phyloP scores from a whole-genome alignment of 2,888 invertebrate species.

The Stenodera caucasica region DNA sequence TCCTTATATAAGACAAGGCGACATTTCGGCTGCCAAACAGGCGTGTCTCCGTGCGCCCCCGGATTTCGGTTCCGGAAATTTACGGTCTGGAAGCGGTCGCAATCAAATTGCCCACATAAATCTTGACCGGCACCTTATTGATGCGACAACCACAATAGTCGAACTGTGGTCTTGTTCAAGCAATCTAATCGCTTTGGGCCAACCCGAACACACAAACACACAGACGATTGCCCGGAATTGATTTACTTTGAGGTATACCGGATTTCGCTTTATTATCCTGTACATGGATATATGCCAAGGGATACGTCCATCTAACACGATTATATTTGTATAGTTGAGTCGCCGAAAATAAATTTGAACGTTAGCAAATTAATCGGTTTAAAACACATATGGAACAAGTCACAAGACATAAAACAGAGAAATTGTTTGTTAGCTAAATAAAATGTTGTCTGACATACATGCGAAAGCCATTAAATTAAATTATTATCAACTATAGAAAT shows the following conservation, averaged over 20 bases:
- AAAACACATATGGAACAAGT: not conserved
- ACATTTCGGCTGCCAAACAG: slow-evolving; percentile 41
- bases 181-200: slow-evolving; percentile 42
- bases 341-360: no score
- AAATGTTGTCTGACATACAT: slow-evolving; percentile 30
- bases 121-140: slow-evolving; percentile 51
- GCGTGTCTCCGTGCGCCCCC: slow-evolving; percentile 38
- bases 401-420: not conserved
- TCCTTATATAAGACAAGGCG: slow-evolving; percentile 27
- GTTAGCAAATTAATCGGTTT: not conserved
- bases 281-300: not conserved
- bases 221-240: slow-evolving; percentile 31
- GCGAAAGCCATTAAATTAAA: slow-evolving; percentile 34
- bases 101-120: slow-evolving; percentile 52
- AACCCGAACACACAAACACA: slow-evolving; percentile 29
- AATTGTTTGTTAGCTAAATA: slow-evolving; percentile 16
- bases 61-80: slow-evolving; percentile 37
- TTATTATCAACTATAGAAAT: slow-evolving; percentile 31
- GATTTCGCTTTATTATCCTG: slow-evolving; percentile 26
- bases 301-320: no score
- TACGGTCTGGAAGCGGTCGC: slow-evolving; percentile 43
- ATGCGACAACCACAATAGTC: slow-evolving; percentile 49
- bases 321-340: no score
- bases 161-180: slow-evolving; percentile 44
- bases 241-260: slow-evolving; percentile 30